Percentiles rank a stretch among this genome's conserved stretches.
phyloP scores from a whole-genome alignment of 1,140 invertebrate species.

The Glossosoma conforme region DNA sequence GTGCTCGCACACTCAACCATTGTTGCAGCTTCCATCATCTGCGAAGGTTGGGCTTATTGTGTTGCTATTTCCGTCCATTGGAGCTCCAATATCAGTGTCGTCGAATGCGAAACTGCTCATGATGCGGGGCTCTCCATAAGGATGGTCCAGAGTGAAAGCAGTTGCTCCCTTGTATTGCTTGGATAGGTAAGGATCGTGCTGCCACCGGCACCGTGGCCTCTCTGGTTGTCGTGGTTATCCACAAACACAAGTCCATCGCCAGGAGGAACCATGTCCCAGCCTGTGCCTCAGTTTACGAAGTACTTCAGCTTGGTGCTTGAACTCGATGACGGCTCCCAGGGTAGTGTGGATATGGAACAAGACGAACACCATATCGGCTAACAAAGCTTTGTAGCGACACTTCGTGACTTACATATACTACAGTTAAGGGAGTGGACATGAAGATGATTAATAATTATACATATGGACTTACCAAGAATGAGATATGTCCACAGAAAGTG shows the following conservation, averaged over 20 bases:
- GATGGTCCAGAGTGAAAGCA: slow-evolving; percentile 79
- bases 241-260: slow-evolving; percentile 48
- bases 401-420: too few relatives aligned
- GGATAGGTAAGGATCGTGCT: slow-evolving; percentile 49
- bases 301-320: slow-evolving; percentile 40
- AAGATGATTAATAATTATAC: slow-evolving; percentile 3
- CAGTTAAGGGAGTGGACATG: not conserved
- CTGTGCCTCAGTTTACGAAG: slow-evolving; percentile 52
- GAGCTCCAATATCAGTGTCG: slow-evolving; percentile 40
- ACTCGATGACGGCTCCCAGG: too few relatives aligned
- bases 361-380: too few relatives aligned
- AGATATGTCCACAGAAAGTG: slow-evolving; percentile 69
- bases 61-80: slow-evolving; percentile 47
- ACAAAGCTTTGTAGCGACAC: not conserved
- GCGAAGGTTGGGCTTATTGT: slow-evolving; percentile 53
- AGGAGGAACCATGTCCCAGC: slow-evolving; percentile 54
- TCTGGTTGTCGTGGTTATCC: slow-evolving; percentile 48
- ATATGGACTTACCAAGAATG: slow-evolving; percentile 61
- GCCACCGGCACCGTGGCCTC: slow-evolving; percentile 41
- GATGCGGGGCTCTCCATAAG: slow-evolving; percentile 60
- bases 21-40: slow-evolving; percentile 56
- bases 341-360: too few relatives aligned
- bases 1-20: slow-evolving; percentile 82
- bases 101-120: slow-evolving; percentile 65
- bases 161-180: slow-evolving; percentile 62